Evolutionary conservation across 1,140 invertebrate species (phyloP).

Genomic region (Atta cephalotes): DNA sequence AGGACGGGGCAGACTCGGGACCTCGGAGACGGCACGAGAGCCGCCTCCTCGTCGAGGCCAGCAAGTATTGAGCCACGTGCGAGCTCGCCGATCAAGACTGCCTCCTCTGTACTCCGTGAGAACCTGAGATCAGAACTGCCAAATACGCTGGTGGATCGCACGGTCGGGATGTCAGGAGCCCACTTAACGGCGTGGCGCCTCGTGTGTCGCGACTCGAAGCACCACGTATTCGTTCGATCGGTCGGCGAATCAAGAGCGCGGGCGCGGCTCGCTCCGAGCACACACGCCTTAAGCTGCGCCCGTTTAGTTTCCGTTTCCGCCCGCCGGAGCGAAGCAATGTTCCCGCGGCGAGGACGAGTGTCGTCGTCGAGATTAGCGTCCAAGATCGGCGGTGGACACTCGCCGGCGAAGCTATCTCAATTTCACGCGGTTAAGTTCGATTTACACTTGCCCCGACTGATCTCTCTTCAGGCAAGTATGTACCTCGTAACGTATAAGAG

Average conservation of each 20-base stretch:
- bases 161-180: constrained; percentile 78
- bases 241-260: constrained; percentile 67
- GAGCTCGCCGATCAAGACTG: constrained; percentile 85
- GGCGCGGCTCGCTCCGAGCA: constrained; percentile 53
- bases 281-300: constrained; percentile 36
- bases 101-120: constrained; percentile 77
- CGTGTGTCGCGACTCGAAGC: constrained; percentile 70
- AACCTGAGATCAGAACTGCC: constrained; percentile 75
- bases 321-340: neutral
- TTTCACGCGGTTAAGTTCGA: constrained; percentile 70
- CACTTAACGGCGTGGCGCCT: constrained; percentile 71
- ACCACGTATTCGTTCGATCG: constrained; percentile 69
- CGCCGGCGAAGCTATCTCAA: constrained; percentile 66
- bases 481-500: constrained; percentile 64
- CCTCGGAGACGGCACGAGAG: constrained; percentile 80
- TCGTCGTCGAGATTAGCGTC: constrained; percentile 50
- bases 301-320: constrained; percentile 46
- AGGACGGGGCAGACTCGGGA: constrained; percentile 69
- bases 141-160: constrained; percentile 74
- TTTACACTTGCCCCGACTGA: constrained; percentile 76
- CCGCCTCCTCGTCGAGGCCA: constrained; percentile 80
- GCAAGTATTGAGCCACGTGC: constrained; percentile 82
- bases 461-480: constrained; percentile 73
- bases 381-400: constrained; percentile 7
- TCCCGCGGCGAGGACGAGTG: neutral